Percentiles rank a stretch among this genome's conserved stretches.
phyloP scores from a whole-genome alignment of 2,797 vertebrate species.

The Falco concolor region DNA sequence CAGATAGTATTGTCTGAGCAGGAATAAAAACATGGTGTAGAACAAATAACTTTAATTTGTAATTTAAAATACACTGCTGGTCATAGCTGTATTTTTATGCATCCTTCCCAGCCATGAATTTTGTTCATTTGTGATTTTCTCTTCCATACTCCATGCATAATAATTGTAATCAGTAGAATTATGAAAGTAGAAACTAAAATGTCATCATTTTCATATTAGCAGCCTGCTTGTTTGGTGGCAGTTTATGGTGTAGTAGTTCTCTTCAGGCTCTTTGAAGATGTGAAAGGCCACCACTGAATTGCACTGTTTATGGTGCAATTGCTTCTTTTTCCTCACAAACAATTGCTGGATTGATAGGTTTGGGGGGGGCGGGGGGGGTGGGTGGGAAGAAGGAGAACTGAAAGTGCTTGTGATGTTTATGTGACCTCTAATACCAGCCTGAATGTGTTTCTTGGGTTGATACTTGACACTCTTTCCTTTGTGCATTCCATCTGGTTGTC shows the following conservation, averaged over 20 bases:
- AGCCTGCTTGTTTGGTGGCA: neutral
- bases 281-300: neutral
- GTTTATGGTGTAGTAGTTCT: neutral
- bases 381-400: neutral
- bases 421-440: neutral
- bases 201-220: neutral
- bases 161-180: neutral
- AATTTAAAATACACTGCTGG: neutral
- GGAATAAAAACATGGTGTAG: neutral
- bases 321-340: neutral
- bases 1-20: neutral
- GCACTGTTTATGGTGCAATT: neutral
- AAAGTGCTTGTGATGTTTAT: neutral
- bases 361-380: too few relatives aligned
- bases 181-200: neutral
- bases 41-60: neutral
- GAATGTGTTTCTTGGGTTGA: neutral
- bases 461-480: neutral
- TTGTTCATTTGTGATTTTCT: neutral
- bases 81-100: neutral
- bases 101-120: neutral
- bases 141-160: neutral
- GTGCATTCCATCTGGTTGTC: neutral
- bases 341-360: neutral
- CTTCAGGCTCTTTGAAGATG: neutral